phyloP scores from a whole-genome alignment of 2,113 vertebrate species.

The Scolopax mira region DNA sequence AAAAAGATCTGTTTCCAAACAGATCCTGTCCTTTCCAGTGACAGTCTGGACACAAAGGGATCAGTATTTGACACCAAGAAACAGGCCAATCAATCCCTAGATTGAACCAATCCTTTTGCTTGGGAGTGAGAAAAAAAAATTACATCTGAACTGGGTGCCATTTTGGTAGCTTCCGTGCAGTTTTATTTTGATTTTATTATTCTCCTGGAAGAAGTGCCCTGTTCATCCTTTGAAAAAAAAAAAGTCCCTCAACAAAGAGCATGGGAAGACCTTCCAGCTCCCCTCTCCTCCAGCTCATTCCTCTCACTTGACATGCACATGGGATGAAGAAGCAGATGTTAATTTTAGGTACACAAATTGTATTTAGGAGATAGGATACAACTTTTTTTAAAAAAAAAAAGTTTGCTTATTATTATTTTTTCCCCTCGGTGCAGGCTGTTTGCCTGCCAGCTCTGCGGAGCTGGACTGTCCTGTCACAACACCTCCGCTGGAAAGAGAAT shows the following conservation, averaged over 20 bases:
- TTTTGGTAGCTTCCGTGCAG: background rate
- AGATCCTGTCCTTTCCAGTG: background rate
- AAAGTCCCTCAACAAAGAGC: background rate
- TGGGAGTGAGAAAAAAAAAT: background rate
- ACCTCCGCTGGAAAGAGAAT: background rate
- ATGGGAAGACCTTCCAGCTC: background rate
- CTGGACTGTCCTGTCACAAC: background rate
- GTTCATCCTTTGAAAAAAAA: background rate
- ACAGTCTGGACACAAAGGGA: background rate
- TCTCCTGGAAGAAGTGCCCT: background rate
- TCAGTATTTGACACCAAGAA: background rate
- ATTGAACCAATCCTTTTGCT: background rate
- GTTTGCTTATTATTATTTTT: background rate
- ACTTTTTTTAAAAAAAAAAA: background rate
- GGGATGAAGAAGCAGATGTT: background rate
- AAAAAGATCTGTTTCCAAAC: background rate
- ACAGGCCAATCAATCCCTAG: background rate
- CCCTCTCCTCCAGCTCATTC: background rate
- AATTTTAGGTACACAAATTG: background rate
- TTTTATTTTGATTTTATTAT: background rate
- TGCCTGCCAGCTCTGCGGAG: background rate
- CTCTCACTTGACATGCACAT: background rate
- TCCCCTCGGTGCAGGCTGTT: background rate
- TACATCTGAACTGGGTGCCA: background rate
- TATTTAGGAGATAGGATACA: background rate